Evolutionary conservation across 2,888 invertebrate genomes (phyloP), one percentile per base, ranked within the genome.

Genomic region (Exephanes ischioxanthus): DNA sequence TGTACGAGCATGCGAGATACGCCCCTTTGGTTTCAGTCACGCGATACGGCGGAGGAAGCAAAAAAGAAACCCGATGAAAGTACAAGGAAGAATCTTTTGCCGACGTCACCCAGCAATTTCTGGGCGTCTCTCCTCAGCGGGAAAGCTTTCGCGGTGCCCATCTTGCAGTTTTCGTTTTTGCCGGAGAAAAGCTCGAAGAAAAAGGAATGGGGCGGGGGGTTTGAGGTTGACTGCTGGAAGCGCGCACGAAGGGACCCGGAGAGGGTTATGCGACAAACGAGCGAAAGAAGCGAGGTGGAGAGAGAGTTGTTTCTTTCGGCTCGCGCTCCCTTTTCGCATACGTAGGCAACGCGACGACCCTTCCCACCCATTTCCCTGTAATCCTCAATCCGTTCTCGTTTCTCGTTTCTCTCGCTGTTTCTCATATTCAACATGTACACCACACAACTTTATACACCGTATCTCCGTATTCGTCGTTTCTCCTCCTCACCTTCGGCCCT

Each of bases 81-180:
- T 80, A 84, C 72, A 80, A 82, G 41, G 81, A 89, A 89, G 89
- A 89, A 88, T 89, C 91, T 92, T 92, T 90, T 91, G 91, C 92
- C 91, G 91, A 92, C 91, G 91, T 90, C 89, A 90, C 77, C 88
- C 89, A 87, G 88, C 89, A 91, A 91, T 92, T 90, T 88, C 90
- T 89, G 89, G 89, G 89, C 78, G 63, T 78, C 67, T 72, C 71
- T 87, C 90, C 89, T 91, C 88, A 73, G 80, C 87, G 88, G 84
- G 87, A 88, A 84, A 88, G 84, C 84, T 61, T 78, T 86, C 75
- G 77, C 76, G 83, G 83, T 89, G 89, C 88, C 86, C 89, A 90
- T 91, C 91, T 91, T 90, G 91, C 90, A 91, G 89, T 90, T 91
- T 92, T 89, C 87, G 86, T 89, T 90, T 90, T 90, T 90, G 77